Base-by-base conservation (phyloP, 2,113 vertebrate species). In the Gorilla gorilla region DNA sequence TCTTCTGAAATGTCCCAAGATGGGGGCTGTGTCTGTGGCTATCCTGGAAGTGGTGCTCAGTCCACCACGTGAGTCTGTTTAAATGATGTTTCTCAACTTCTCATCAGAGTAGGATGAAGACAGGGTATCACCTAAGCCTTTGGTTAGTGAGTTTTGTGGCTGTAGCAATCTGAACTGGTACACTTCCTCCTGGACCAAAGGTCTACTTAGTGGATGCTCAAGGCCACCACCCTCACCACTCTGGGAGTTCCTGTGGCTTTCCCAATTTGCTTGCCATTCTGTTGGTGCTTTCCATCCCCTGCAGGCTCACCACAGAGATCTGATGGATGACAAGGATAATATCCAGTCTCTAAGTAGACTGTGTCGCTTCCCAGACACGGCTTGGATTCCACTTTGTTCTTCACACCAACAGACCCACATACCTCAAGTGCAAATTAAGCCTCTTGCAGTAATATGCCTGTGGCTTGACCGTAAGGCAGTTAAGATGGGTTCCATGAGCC, bases 1-100 rank as follows among this genome's bases (percentile, higher is more conserved):
- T 35, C 32, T 8, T 30, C 38, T 3, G 18, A 64, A 35, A 8
- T 0, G 3, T 12, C 1, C 6, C 0, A 7, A 59, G 57, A 38
- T 0, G 0, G 0, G 0, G 45, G 52, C 55, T 14, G 0, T 2
- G 1, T 22, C n/a, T 11, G 35, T 32, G 48, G 43, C 3, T 9
- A 25, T 3, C 32, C 43, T 17, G 8, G 61, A 66, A 1, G 40
- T 0, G 3, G 50, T 0, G 8, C 27, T 3, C 17, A 1, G 1
- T 7, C 57, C 12, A 12, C 25, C 20, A 1, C 0, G 0, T 5
- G 43, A 12, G 13, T 12, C 11, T 25, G 22, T 68, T 38, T 43
- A 4, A 70, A 16, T 13, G 88, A 50, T 16, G 18, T 32, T 48
- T 45, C 70, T 80, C 64, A 32, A 61, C 40, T 23, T 73, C 68